phyloP scores from a whole-genome alignment of 2,113 vertebrate species.

The Oceanodroma tethys region DNA sequence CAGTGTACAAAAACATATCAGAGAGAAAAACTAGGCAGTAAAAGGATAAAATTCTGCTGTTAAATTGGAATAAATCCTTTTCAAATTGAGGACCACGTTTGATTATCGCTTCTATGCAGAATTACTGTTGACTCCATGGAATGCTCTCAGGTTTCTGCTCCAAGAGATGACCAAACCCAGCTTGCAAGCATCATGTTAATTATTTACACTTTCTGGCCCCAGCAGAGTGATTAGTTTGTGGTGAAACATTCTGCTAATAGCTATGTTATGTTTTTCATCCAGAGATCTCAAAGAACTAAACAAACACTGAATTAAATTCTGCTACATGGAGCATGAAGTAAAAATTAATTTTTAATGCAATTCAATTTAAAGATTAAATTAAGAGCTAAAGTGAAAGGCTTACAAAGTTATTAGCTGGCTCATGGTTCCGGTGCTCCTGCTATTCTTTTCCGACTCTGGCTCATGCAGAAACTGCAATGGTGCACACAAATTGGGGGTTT shows the following conservation, averaged over 20 bases:
- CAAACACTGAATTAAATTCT: slow-evolving; percentile 17
- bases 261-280: neutral
- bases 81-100: neutral
- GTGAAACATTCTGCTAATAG: slow-evolving; percentile 21
- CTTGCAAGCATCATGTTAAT: neutral
- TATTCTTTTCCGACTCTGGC: neutral
- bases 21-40: neutral
- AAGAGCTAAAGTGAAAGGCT: neutral
- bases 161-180: neutral
- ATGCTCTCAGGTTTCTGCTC: neutral
- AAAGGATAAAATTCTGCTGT: neutral
- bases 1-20: neutral
- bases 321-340: neutral
- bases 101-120: neutral
- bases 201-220: slow-evolving; percentile 17
- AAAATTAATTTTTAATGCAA: slow-evolving; percentile 41
- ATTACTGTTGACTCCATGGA: neutral
- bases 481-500: neutral
- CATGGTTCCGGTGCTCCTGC: neutral
- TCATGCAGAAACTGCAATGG: neutral
- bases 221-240: slow-evolving; percentile 8
- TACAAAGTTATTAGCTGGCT: neutral
- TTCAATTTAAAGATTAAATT: neutral
- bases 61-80: neutral
- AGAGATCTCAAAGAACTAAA: neutral